Conservation (phyloP, 2,888 invertebrate species). For the Aspidapion aeneum region DNA sequence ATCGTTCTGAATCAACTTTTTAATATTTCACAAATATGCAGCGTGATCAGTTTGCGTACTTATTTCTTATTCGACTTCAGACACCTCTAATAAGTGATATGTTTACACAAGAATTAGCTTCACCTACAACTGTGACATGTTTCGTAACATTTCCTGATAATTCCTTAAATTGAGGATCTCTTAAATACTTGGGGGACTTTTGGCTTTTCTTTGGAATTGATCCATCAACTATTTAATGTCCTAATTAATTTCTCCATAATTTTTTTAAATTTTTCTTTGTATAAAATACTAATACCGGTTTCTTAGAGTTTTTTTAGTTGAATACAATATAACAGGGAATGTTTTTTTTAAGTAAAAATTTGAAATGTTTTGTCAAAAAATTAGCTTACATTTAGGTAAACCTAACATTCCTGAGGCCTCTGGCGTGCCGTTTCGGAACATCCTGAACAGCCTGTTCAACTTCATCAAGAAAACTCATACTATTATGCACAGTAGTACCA, state of each 20-base stretch:
- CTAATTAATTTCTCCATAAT: slow-evolving; percentile 97
- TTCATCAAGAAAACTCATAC: slow-evolving; percentile 74
- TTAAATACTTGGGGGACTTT: slow-evolving; percentile 95
- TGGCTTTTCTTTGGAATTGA: slow-evolving; percentile 85
- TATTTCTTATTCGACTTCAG: slow-evolving; percentile 90
- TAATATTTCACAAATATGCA: slow-evolving; percentile 72
- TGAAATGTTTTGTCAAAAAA: too few relatives aligned
- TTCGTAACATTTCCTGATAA: slow-evolving; percentile 95
- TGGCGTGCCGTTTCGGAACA: slow-evolving; percentile 51
- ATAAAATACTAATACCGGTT: slow-evolving; percentile 96
- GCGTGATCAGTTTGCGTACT: slow-evolving; percentile 85
- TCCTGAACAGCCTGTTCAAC: slow-evolving; percentile 58
- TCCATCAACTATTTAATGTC: slow-evolving; percentile 97
- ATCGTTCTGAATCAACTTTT: slow-evolving; percentile 71
- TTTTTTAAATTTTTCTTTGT: slow-evolving; percentile 91
- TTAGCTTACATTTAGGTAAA: too few relatives aligned
- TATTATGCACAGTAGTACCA: slow-evolving; percentile 91
- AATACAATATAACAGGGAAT: too few relatives aligned
- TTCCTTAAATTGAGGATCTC: slow-evolving; percentile 97
- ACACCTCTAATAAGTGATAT: slow-evolving; percentile 82
- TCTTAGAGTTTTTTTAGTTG: slow-evolving; percentile 88
- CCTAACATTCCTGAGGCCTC: slow-evolving; percentile 36
- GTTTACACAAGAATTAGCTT: slow-evolving; percentile 82
- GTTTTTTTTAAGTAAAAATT: too few relatives aligned
- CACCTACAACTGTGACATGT: slow-evolving; percentile 95